A percentile compares a stretch with the other conserved stretches of the same genome.
phyloP scores from a whole-genome alignment of 2,888 invertebrate species.

The Xylophagus ater region DNA sequence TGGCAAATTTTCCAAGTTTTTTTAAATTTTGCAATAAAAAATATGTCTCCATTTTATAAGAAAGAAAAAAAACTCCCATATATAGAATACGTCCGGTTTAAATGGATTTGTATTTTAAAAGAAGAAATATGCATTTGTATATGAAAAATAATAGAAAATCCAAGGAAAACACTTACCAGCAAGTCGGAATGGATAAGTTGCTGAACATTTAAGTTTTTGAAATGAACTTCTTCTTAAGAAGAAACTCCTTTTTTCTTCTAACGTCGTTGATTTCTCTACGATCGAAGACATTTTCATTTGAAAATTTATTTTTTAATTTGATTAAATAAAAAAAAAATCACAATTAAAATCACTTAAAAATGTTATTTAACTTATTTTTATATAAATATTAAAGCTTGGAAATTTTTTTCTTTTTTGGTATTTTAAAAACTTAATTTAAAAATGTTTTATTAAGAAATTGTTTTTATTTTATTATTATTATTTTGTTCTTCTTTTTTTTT shows the following conservation, averaged over 20 bases:
- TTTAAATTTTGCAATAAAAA: too few species aligned
- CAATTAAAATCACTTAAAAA: neutral
- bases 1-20: too few species aligned
- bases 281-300: conserved; percentile 17
- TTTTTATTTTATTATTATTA: too few species aligned
- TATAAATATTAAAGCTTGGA: too few species aligned
- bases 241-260: conserved; percentile 13
- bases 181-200: conserved; percentile 18
- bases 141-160: neutral
- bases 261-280: conserved; percentile 5
- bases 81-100: too few species aligned
- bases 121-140: neutral
- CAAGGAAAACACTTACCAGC: conserved; percentile 16
- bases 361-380: too few species aligned
- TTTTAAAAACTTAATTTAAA: too few species aligned
- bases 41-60: neutral
- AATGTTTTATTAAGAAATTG: too few species aligned
- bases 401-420: too few species aligned
- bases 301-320: neutral
- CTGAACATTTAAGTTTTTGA: conserved; percentile 19
- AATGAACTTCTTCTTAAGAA: conserved; percentile 18
- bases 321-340: neutral
- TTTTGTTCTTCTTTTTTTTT: too few species aligned
- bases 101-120: too few species aligned
- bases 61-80: too few species aligned